Evolutionary conservation across 2,888 invertebrate species (phyloP).

Genomic region (Athrips mouffetella): DNA sequence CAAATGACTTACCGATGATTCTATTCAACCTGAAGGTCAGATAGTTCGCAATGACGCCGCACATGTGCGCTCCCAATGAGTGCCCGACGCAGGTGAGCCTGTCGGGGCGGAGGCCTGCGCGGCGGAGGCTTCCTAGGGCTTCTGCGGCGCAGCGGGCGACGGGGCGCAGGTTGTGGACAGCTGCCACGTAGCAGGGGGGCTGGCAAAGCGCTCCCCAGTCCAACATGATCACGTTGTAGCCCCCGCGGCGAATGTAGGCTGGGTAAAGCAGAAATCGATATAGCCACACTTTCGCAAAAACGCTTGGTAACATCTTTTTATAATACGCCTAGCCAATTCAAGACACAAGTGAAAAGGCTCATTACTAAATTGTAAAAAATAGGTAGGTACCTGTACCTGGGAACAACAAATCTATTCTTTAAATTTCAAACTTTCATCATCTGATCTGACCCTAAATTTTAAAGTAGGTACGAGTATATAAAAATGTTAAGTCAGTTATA

Average conservation of each 20-base stretch:
- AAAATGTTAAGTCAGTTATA: no score
- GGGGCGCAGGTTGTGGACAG: constrained; percentile 85
- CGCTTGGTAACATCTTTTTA: neutral
- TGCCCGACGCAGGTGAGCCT: constrained; percentile 87
- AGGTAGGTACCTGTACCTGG: no score
- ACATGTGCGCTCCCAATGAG: constrained; percentile 86
- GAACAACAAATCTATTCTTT: no score
- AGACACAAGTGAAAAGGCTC: no score
- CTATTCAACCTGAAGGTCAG: constrained; percentile 84
- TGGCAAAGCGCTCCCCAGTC: constrained; percentile 86
- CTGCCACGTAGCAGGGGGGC: constrained; percentile 85
- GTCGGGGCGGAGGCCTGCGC: constrained; percentile 81
- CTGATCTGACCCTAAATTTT: no score
- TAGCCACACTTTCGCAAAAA: neutral
- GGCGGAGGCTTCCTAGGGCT: constrained; percentile 79
- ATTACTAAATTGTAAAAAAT: no score
- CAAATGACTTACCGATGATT: constrained; percentile 80
- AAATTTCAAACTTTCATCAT: no score
- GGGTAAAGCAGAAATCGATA: constrained; percentile 17
- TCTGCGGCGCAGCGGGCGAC: constrained; percentile 84
- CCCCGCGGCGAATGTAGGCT: constrained; percentile 86
- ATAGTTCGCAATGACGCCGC: constrained; percentile 85
- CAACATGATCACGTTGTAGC: constrained; percentile 86
- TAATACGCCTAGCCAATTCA: neutral
- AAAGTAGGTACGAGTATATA: no score